Evolutionary conservation across 2,797 vertebrate species (phyloP).

Genomic region (Rhinichthys osculus): DNA sequence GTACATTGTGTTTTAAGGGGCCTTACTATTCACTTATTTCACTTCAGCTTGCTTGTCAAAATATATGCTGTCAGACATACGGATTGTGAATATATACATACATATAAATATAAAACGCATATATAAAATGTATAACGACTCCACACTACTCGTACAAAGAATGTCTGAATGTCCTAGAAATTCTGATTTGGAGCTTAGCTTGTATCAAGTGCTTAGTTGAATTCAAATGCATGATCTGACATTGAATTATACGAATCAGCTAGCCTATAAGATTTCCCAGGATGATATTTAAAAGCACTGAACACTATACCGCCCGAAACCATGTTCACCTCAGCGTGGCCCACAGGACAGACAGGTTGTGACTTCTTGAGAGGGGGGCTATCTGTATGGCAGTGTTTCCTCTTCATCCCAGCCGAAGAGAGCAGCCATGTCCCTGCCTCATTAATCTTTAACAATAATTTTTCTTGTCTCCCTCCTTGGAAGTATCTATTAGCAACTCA

Average conservation of each 20-base stretch:
- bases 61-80: background rate
- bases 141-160: background rate
- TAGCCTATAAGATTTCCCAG: constrained; percentile 15
- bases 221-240: constrained; percentile 31
- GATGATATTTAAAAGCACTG: constrained; percentile 39
- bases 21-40: background rate
- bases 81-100: background rate
- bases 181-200: background rate
- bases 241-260: constrained; percentile 26
- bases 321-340: constrained; percentile 40
- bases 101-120: background rate
- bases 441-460: constrained; percentile 81
- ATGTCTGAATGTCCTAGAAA: background rate
- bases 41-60: background rate
- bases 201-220: constrained; percentile 6
- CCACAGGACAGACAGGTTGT: constrained; percentile 54
- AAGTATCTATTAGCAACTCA: constrained; percentile 82
- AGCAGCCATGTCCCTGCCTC: constrained; percentile 70
- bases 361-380: constrained; percentile 50
- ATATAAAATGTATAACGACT: background rate
- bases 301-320: constrained; percentile 30
- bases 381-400: constrained; percentile 53
- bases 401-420: constrained; percentile 50
- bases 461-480: constrained; percentile 80
- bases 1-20: background rate